Percentiles rank a stretch among this genome's conserved stretches.
phyloP scores from a whole-genome alignment of 2,113 vertebrate species.

The Otus sunia region DNA sequence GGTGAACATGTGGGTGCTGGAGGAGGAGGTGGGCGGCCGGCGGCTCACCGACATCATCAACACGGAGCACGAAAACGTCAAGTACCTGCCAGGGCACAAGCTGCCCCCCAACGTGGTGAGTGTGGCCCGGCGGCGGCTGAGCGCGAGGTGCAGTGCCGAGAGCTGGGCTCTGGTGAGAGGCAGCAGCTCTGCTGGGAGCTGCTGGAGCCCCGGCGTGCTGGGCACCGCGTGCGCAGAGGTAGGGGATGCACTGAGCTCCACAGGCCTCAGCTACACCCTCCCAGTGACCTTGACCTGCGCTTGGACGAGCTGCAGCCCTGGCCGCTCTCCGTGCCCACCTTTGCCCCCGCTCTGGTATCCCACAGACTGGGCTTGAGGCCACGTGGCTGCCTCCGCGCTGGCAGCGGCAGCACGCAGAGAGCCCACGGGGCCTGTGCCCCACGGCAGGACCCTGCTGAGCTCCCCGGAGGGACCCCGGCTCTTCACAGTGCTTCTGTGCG shows the following conservation, averaged over 20 bases:
- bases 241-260: not conserved
- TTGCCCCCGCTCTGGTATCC: not conserved
- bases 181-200: not conserved
- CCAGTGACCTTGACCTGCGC: not conserved
- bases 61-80: slow-evolving; percentile 91
- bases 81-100: slow-evolving; percentile 93
- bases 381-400: not conserved
- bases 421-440: not conserved
- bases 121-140: not conserved
- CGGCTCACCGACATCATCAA: slow-evolving; percentile 96
- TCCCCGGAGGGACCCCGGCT: not conserved
- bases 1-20: slow-evolving; percentile 97
- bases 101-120: slow-evolving; percentile 94
- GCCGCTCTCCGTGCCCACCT: not conserved
- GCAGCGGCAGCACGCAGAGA: accelerated
- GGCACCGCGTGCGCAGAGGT: accelerated
- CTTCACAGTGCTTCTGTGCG: accelerated
- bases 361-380: not conserved
- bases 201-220: not conserved
- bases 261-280: accelerated
- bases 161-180: not conserved
- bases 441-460: not conserved
- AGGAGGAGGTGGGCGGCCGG: slow-evolving; percentile 84
- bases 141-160: not conserved
- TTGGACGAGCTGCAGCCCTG: not conserved